These are phyloP conservation scores for Pseudonaja textilis DNA, from an alignment of 2,113 vertebrate species.

Conservation along the genomic window DNA sequence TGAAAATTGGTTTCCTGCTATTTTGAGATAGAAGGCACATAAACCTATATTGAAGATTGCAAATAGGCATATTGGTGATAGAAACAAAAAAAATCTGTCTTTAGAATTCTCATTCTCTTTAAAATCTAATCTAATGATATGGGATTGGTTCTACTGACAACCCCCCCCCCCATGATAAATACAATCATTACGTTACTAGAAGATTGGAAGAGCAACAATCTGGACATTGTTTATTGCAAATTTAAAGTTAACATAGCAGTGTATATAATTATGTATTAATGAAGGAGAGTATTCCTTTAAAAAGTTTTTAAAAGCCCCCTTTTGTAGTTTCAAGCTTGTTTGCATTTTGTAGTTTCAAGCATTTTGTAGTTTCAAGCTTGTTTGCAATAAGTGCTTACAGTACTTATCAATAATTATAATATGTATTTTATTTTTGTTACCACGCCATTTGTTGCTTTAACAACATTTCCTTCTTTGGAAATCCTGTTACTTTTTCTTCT, in stretches of 20 bases:
- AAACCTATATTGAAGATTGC: neutral
- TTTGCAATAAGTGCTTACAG: neutral
- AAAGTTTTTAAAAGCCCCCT: neutral
- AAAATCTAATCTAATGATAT: neutral
- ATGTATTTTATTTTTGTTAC: neutral
- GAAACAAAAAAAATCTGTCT: neutral
- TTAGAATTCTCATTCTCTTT: neutral
- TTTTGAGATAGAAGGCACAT: neutral
- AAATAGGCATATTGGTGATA: neutral
- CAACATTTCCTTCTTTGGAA: neutral
- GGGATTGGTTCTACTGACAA: neutral
- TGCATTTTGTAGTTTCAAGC: neutral
- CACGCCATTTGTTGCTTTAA: neutral
- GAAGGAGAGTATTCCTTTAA: neutral
- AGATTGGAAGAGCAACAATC: neutral
- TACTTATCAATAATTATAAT: neutral
- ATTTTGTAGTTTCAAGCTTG: neutral
- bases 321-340: neutral
- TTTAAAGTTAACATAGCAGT: neutral
- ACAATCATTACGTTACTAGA: neutral
- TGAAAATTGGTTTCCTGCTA: neutral
- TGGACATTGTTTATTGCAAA: neutral
- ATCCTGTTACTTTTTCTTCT: neutral
- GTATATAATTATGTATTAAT: neutral
- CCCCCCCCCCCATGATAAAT: neutral